phyloP scores from a whole-genome alignment of 2,888 invertebrate genomes.

The Synergus japonicus region DNA sequence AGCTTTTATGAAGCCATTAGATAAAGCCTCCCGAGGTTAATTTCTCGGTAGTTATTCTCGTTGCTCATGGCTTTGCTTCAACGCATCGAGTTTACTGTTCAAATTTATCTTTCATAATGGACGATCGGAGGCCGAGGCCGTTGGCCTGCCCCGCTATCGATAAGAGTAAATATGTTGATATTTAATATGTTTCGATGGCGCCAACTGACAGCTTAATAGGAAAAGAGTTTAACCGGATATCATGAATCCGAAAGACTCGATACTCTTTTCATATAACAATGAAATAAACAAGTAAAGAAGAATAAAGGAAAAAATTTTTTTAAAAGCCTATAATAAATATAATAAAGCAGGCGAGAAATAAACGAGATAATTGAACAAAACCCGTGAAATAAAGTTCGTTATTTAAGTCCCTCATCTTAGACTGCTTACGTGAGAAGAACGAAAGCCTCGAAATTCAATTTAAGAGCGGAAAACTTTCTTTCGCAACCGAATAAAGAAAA shows the following conservation, averaged over 20 bases:
- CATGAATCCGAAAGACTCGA: constrained; percentile 10
- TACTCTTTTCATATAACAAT: not conserved
- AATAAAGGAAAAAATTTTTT: too few relatives aligned
- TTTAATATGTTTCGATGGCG: not conserved
- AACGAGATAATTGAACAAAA: constrained; percentile 21
- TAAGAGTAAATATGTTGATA: constrained; percentile 1
- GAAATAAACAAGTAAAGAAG: too few relatives aligned
- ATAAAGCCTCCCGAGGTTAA: not conserved
- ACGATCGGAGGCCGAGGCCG: constrained; percentile 28
- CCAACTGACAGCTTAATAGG: constrained; percentile 29
- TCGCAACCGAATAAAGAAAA: constrained; percentile 38
- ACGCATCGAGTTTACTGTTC: constrained; percentile 22
- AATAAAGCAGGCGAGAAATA: not conserved
- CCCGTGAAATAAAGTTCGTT: constrained; percentile 21
- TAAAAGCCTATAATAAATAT: not conserved
- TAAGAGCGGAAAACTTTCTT: constrained; percentile 26
- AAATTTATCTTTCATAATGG: constrained; percentile 38
- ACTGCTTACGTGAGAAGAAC: constrained; percentile 23
- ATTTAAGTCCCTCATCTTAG: constrained; percentile 21
- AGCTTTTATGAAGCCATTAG: constrained; percentile 9
- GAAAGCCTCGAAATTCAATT: constrained; percentile 39
- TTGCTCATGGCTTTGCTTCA: constrained; percentile 11
- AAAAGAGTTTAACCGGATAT: constrained; percentile 36
- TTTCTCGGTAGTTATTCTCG: constrained; percentile 1
- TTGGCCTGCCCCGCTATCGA: constrained; percentile 35